Evolutionary conservation across 2,797 vertebrate species (phyloP), one percentile per base, ranked within the genome.

Genomic region (Sebastes flavidus): DNA sequence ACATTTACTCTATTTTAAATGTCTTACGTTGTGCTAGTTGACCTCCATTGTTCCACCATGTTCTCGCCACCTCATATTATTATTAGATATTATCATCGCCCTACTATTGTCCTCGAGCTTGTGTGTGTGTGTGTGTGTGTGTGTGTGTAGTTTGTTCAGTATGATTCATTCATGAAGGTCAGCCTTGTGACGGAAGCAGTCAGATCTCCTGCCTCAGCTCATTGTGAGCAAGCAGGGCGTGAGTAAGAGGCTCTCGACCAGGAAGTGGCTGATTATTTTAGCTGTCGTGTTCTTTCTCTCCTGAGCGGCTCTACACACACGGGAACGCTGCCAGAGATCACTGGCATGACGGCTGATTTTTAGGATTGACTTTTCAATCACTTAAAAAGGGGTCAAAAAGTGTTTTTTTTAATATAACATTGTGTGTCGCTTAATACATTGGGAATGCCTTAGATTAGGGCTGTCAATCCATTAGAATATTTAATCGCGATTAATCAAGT

Each of bases 201-300:
- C 20, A 55, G 65, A 80, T 87, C 77, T 87, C 82, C 83, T 65
- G 79, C 77, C 54, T 78, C 75, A 67, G 86, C 88, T 86, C 81
- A 87, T 91, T 92, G 87, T 92, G 77, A 80, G 86, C 82, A 89
- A 91, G 87, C 90, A 86, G 88, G 86, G 90, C 86, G 82, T 93
- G 91, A 94, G 85, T 93, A 93, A 94, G 89, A 89, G 81, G 92
- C 88, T 91, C 85, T 85, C 61, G 25, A 91, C 78, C 90, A 93
- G 94, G 91, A 95, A 93, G 89, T 90, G 79, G 65, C 76, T 76
- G 84, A 88, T 92, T 87, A 77, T 89, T 89, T 83, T 52, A 88
- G 79, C 85, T n/a, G 65, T 76, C 38, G 20, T 46, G 58, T 82
- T 87, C 71, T 34, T 74, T 71, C 58, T 70, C 78, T 68, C 36